Evolutionary conservation across 2,113 vertebrate species (phyloP), one percentile per base, ranked within the genome.

Genomic region (Calidris pygmaea): DNA sequence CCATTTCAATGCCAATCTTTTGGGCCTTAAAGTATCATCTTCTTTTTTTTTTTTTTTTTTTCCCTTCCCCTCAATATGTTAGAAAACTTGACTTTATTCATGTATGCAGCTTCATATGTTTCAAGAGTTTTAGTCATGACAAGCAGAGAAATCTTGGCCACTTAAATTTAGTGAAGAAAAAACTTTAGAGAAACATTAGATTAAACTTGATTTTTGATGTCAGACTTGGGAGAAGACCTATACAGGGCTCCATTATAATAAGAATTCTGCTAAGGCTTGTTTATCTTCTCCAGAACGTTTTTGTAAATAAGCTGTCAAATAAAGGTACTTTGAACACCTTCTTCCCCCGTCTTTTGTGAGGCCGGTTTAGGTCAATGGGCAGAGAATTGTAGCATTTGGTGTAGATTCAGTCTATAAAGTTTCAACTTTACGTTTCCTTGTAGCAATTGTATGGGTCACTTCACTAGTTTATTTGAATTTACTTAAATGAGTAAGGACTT

Each of bases 321-420:
- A 66, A 50, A 62, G 6, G 6, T 63, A 7, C 34, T 73, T 41
- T 41, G 56, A 70, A 63, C 19, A 30, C 27, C 6, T 35, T 27
- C 16, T 78, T 18, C 9, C 5, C 4, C 2, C 48, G 7, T 76
- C 8, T 76, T 59, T 53, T 41, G 8, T 26, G 22, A 52, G 13
- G 5, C 26, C 30, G 55, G 16, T 90, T 90, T 37, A 39, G 27
- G 14, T 70, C 34, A 35, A 0, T 5, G 11, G 52, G 24, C 85
- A 73, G n/a, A 74, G 29, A 81, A 37, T 24, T 48, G 23, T 47
- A 84, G 59, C 3, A 29, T 29, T n/a, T 75, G n/a, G 13, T 11
- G 1, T 30, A 53, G 37, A 13, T 73, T 82, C 1, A 0, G 1
- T 45, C 13, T 58, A 3, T 53, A 5, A 39, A 18, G 18, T n/a